phyloP scores from a whole-genome alignment of 2,888 invertebrate species.

The Brachyptera risi region DNA sequence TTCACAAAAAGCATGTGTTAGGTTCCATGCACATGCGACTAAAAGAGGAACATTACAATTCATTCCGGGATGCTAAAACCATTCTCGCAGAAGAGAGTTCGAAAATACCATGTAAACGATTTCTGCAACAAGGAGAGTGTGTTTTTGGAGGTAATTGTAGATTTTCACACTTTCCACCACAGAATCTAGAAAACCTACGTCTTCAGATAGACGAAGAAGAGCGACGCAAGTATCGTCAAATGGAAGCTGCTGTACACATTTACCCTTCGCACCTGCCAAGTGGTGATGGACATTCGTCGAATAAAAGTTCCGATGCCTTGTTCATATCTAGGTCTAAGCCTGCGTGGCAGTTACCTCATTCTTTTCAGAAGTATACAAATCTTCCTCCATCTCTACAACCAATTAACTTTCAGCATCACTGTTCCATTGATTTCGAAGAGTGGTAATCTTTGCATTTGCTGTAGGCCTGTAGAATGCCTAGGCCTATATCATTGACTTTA shows the following conservation, averaged over 20 bases:
- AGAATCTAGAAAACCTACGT: constrained; percentile 54
- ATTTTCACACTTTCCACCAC: constrained; percentile 62
- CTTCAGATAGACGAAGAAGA: constrained; percentile 12
- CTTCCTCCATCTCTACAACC: constrained; percentile 60
- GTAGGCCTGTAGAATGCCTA: too few relatives aligned
- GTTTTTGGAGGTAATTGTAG: constrained; percentile 62
- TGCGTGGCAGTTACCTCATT: constrained; percentile 54
- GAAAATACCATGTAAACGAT: constrained; percentile 61
- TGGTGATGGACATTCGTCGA: too few relatives aligned
- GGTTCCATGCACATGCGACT: constrained; percentile 66
- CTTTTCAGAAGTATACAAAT: constrained; percentile 48
- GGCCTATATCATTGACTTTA: too few relatives aligned
- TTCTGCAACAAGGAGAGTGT: constrained; percentile 55
- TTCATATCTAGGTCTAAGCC: constrained; percentile 39
- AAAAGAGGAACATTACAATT: constrained; percentile 64
- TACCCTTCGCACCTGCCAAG: background rate
- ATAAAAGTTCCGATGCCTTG: too few relatives aligned
- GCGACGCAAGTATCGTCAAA: background rate
- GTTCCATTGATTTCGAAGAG: too few relatives aligned
- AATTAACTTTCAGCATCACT: constrained; percentile 40
- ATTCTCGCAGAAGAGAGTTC: constrained; percentile 58
- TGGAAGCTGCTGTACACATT: background rate
- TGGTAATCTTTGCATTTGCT: too few relatives aligned
- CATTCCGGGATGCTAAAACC: constrained; percentile 62
- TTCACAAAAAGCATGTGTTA: constrained; percentile 66